Percentiles rank a stretch among this genome's conserved stretches.
Conservation (phyloP, 2,797 vertebrate species). For the Sebastolobus altivelis region DNA sequence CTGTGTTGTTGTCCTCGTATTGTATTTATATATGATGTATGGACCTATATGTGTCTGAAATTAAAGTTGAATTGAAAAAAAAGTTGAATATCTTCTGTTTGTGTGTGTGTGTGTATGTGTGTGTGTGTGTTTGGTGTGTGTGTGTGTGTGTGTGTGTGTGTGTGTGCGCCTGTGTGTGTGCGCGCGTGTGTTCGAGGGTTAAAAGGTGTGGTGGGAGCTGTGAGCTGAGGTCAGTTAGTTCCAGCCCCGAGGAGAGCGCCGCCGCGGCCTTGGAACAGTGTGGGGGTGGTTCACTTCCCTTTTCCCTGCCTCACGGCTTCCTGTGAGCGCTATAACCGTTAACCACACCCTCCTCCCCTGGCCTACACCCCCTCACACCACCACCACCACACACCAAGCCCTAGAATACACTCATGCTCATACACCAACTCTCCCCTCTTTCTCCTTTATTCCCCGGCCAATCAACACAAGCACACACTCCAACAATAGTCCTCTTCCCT, state of each 20-base stretch:
- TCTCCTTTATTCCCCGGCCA: constrained; percentile 53
- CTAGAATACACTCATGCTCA: constrained; percentile 46
- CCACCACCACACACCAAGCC: constrained; percentile 40
- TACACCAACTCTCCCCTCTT: constrained; percentile 41
- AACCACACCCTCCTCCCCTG: constrained; percentile 81
- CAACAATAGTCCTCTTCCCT: constrained; percentile 60
- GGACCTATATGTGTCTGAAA: background rate
- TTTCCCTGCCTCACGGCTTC: constrained; percentile 82
- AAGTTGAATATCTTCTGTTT: background rate
- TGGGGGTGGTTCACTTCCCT: constrained; percentile 85
- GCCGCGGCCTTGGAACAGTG: constrained; percentile 75
- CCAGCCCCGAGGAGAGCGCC: constrained; percentile 65
- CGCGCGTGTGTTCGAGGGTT: constrained; percentile 30
- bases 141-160: no score
- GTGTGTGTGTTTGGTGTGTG: no score
- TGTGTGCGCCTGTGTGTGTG: background rate
- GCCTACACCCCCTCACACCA: constrained; percentile 56
- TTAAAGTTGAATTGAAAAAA: background rate
- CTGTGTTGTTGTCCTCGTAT: background rate
- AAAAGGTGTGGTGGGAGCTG: constrained; percentile 65
- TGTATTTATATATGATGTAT: background rate
- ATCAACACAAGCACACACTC: constrained; percentile 35
- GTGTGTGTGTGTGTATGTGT: background rate
- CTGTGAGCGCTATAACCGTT: constrained; percentile 80
- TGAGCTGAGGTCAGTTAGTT: constrained; percentile 77